Conservation (phyloP, 2,888 invertebrate species). For the Thalpophila matura region DNA sequence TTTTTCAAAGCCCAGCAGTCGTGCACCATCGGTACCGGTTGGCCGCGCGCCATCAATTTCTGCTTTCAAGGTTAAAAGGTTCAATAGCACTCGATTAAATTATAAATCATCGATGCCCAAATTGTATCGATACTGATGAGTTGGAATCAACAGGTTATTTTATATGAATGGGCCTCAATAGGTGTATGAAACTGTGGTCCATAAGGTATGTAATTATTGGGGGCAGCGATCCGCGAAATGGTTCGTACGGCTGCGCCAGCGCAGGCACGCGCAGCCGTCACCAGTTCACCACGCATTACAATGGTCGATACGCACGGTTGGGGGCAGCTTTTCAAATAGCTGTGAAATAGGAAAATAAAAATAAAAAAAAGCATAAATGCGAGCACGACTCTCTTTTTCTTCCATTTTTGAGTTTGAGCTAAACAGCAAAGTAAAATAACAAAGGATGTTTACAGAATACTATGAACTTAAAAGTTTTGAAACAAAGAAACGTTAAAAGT, state of each 20-base stretch:
- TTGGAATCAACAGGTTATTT: slow-evolving; percentile 78
- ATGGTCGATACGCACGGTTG: slow-evolving; percentile 60
- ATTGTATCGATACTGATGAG: slow-evolving; percentile 71
- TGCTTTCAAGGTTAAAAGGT: slow-evolving; percentile 64
- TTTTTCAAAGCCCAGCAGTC: slow-evolving; percentile 53
- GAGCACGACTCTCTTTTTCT: slow-evolving; percentile 33
- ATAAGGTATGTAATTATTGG: slow-evolving; percentile 78
- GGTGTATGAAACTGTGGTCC: slow-evolving; percentile 72
- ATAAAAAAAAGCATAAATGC: slow-evolving; percentile 50
- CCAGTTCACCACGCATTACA: slow-evolving; percentile 62
- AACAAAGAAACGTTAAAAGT: slow-evolving; percentile 28
- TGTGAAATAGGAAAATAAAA: slow-evolving; percentile 68
- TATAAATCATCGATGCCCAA: slow-evolving; percentile 72
- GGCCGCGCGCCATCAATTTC: slow-evolving; percentile 56
- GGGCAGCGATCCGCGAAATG: slow-evolving; percentile 83
- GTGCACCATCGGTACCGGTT: slow-evolving; percentile 50
- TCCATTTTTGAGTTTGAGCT: slow-evolving; percentile 9
- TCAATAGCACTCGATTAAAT: slow-evolving; percentile 68
- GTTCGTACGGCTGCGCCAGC: slow-evolving; percentile 68
- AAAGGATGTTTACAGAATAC: background rate
- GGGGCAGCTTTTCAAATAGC: slow-evolving; percentile 67
- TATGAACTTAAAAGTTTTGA: slow-evolving; percentile 20
- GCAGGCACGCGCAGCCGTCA: slow-evolving; percentile 61
- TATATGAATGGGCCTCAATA: slow-evolving; percentile 59
- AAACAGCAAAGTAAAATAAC: slow-evolving; percentile 1